Evolutionary conservation across 2,113 vertebrate genomes (phyloP).

Genomic region (Mastomys coucha): DNA sequence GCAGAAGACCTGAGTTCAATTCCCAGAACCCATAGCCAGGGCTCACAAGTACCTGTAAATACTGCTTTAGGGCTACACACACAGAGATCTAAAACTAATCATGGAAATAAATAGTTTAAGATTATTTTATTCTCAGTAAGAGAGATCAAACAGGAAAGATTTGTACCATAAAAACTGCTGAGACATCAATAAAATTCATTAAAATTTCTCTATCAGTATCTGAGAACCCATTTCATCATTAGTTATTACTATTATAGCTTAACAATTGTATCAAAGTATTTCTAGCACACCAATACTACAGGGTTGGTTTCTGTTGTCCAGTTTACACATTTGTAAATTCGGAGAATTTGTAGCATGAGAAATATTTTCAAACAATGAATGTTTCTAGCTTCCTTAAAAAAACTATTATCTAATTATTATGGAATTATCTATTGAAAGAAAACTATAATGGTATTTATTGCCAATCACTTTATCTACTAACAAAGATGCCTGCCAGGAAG

Average conservation of each 20-base stretch:
- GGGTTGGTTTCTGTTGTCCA: background rate
- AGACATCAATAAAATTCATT: constrained; percentile 27
- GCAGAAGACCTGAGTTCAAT: background rate
- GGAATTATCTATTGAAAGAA: constrained; percentile 18
- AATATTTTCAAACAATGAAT: background rate
- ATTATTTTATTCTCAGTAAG: background rate
- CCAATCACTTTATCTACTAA: background rate
- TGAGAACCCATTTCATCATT: background rate
- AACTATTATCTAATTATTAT: background rate
- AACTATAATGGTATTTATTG: background rate
- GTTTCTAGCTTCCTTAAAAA: constrained; percentile 54
- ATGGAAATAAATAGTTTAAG: background rate
- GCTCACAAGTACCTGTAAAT: background rate
- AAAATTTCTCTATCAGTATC: background rate
- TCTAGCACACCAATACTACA: constrained; percentile 28
- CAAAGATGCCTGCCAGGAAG: background rate
- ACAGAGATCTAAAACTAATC: background rate
- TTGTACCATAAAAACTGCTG: background rate
- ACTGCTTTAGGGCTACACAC: background rate
- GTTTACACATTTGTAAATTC: background rate
- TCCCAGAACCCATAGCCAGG: background rate
- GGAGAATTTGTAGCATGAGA: background rate
- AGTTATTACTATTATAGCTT: background rate
- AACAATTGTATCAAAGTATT: background rate
- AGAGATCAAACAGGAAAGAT: background rate